A percentile compares a stretch with the other conserved stretches of the same genome.
Conservation (phyloP, 2,888 invertebrate genomes). For the Penaeus monodon region DNA sequence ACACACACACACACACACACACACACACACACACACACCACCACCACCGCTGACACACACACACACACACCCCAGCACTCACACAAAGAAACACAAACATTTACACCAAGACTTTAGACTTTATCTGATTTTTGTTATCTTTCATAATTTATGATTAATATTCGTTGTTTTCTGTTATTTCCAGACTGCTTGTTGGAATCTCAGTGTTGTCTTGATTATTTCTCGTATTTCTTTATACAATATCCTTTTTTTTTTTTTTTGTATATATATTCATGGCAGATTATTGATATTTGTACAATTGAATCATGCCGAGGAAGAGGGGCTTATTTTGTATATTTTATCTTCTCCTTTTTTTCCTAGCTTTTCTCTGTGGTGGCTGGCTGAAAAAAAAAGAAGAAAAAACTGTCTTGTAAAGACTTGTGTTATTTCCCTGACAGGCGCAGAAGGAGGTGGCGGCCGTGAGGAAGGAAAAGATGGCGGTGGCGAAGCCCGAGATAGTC, state of each 20-base stretch:
- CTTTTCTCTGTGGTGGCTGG: no score
- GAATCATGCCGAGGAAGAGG: no score
- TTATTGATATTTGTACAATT: no score
- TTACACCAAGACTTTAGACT: background rate
- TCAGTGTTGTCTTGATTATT: no score
- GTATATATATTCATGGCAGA: background rate
- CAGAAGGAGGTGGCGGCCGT: conserved; percentile 25
- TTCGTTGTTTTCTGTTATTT: background rate
- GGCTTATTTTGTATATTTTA: no score
- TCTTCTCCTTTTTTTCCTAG: no score
- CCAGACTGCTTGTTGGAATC: no score
- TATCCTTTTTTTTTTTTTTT: no score
- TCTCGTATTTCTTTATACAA: no score
- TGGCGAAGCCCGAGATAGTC: conserved; percentile 16
- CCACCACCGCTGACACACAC: no score
- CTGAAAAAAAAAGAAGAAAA: no score
- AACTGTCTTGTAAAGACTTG: no score
- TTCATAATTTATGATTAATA: background rate
- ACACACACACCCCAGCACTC: conserved; percentile 9
- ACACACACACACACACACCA: conserved; percentile 9
- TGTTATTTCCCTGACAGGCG: background rate
- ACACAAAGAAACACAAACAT: background rate
- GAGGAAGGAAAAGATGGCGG: conserved; percentile 13
- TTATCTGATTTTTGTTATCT: background rate
- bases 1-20: background rate